A percentile compares a stretch with the other conserved stretches of the same genome.
Evolutionary conservation across 2,888 invertebrate species (phyloP).

Genomic region (Rapana venosa): DNA sequence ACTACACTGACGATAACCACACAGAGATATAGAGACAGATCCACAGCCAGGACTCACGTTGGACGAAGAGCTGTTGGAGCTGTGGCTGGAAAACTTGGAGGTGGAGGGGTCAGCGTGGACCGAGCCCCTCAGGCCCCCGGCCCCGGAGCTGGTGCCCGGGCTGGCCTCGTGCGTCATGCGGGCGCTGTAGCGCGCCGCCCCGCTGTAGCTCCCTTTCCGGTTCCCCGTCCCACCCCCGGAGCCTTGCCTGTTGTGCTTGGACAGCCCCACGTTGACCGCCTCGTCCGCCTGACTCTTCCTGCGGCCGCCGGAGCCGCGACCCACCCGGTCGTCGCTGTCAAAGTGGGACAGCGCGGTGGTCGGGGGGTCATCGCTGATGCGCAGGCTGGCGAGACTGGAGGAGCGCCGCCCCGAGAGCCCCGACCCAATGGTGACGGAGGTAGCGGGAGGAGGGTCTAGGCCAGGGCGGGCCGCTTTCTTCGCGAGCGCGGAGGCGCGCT

Average conservation of each 20-base stretch:
- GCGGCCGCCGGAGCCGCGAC: conserved; percentile 49
- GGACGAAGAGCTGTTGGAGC: conserved; percentile 62
- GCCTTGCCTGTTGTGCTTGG: not conserved
- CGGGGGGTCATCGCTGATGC: conserved; percentile 51
- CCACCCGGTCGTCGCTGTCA: conserved; percentile 45
- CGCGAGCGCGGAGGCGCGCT: conserved; percentile 1
- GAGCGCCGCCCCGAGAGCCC: conserved; percentile 51
- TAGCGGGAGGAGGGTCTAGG: not conserved
- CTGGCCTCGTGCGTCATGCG: conserved; percentile 48
- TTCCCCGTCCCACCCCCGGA: not conserved
- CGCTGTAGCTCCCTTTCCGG: conserved; percentile 13
- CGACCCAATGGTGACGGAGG: conserved; percentile 8
- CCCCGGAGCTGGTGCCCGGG: conserved; percentile 40
- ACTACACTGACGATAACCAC: too few species aligned
- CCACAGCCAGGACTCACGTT: conserved; percentile 54
- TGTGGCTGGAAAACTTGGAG: conserved; percentile 57
- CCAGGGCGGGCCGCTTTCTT: conserved; percentile 7
- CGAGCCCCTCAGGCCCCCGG: not conserved
- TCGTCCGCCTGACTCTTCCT: conserved; percentile 45
- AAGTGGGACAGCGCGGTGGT: conserved; percentile 19
- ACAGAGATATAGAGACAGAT: too few species aligned
- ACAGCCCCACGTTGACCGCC: not conserved
- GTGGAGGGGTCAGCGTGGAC: conserved; percentile 23
- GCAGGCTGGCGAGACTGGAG: conserved; percentile 55
- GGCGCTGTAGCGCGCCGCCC: conserved; percentile 40